Base-by-base conservation (phyloP, 2,797 vertebrate genomes). In the Nannoperca australis region DNA sequence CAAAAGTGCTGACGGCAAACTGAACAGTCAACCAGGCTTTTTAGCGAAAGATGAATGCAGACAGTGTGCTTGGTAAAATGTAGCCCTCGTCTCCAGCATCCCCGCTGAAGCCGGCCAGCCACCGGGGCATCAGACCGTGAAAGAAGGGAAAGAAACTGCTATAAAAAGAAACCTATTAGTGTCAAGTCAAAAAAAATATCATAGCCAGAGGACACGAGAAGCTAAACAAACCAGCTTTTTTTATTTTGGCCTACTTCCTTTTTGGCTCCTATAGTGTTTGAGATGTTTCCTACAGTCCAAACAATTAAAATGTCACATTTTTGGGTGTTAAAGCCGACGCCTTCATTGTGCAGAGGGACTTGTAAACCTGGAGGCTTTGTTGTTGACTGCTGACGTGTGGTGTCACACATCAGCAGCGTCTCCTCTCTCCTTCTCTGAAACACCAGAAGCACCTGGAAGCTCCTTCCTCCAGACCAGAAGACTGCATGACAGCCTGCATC, bases 1-100 rank as follows among this genome's bases (percentile, higher is more conserved):
- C 36, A 15, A 32, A 73, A 67, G 73, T 15, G 82, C 72, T 71
- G 79, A 78, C 5, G 73, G 67, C 83, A 76, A 88, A 79, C 47
- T 63, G 69, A 85, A 22, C 45, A 65, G 70, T 81, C 42, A 59
- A 38, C 85, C 18, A 38, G 36, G 78, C 65, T 58, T 72, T 85
- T 81, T 53, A 77, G 63, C n/a, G 14, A 81, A 4, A 59, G 49
- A 85, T 70, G 80, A 86, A 54, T 13, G 47, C 53, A 79, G 78
- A 69, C 64, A 11, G 59, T 0, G 49, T 36, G 61, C 24, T 64
- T 22, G 59, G 58, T 3, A 40, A 70, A 68, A 75, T 6, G 7
- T 10, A 14, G 44, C 22, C 27, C 47, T 45, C 50, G 15, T 79
- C 70, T 17, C 8, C 36, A 58, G 10, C 59, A 18, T 79, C 69